Conservation (phyloP, 2,888 invertebrate genomes). For the Lasius platythorax region DNA sequence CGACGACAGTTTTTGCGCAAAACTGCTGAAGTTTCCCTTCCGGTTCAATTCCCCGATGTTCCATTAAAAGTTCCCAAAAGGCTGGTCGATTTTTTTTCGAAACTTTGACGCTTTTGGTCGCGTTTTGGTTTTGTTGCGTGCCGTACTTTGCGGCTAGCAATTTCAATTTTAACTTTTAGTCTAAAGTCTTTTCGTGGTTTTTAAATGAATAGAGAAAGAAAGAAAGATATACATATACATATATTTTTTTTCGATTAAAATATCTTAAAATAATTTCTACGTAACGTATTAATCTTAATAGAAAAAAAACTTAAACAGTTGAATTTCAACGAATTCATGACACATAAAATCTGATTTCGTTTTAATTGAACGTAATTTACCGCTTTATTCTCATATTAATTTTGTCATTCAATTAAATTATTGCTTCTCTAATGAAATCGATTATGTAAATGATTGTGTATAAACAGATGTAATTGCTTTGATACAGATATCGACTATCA, state of each 20-base stretch:
- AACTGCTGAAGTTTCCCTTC: conserved; percentile 35
- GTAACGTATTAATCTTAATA: neutral
- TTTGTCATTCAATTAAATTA: conserved; percentile 36
- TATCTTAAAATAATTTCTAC: neutral
- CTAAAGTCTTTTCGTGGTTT: neutral
- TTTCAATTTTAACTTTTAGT: conserved; percentile 30
- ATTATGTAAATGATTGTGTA: conserved; percentile 17
- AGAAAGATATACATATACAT: neutral
- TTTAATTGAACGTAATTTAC: conserved; percentile 29
- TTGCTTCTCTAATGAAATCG: conserved; percentile 19
- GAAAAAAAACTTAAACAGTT: conserved; percentile 3
- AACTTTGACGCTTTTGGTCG: conserved; percentile 11
- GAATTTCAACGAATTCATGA: neutral
- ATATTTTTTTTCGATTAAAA: neutral
- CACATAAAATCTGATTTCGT: neutral
- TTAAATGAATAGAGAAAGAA: neutral
- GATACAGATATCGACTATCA: conserved; percentile 2
- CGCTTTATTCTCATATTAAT: conserved; percentile 43
- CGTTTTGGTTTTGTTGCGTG: neutral
- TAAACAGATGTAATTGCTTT: conserved; percentile 19
- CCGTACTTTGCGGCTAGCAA: conserved; percentile 7
- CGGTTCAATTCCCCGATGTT: conserved; percentile 34
- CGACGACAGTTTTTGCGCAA: conserved; percentile 7
- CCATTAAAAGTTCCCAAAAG: conserved; percentile 47
- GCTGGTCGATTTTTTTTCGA: conserved; percentile 1